phyloP scores from a whole-genome alignment of 2,797 vertebrate genomes.

The Pseudochirops cupreus region DNA sequence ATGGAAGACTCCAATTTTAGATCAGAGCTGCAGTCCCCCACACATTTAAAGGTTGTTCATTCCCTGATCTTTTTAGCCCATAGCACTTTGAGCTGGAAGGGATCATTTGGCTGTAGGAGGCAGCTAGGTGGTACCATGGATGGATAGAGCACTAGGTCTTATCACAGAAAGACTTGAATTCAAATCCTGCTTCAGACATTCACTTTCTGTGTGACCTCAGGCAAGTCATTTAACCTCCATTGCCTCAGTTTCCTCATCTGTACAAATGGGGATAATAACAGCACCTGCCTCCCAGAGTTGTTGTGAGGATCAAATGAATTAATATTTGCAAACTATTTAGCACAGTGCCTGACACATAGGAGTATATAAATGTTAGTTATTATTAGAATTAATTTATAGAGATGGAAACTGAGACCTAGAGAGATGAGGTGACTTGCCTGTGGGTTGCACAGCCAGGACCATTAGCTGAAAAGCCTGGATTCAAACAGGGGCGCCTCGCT shows the following conservation, averaged over 20 bases:
- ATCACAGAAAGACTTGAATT: background rate
- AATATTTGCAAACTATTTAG: background rate
- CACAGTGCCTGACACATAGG: background rate
- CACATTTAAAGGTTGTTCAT: background rate
- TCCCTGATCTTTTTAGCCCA: background rate
- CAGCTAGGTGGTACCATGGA: background rate
- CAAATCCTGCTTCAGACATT: background rate
- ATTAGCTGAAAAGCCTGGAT: background rate
- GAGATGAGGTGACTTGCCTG: background rate
- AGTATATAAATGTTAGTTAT: background rate
- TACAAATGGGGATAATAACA: background rate
- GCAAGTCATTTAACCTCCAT: background rate
- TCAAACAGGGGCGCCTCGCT: background rate
- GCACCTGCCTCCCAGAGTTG: background rate
- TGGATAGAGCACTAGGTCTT: background rate
- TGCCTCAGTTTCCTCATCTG: background rate
- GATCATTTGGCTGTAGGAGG: background rate
- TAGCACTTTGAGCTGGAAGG: background rate
- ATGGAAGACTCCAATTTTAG: background rate
- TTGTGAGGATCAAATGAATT: background rate
- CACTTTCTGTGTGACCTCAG: background rate
- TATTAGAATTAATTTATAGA: background rate
- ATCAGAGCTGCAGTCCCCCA: background rate
- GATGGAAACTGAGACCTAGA: background rate
- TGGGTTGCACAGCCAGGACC: background rate